A percentile compares a stretch with the other conserved stretches of the same genome.
phyloP scores from a whole-genome alignment of 2,888 invertebrate species.

The Leucoma salicis region DNA sequence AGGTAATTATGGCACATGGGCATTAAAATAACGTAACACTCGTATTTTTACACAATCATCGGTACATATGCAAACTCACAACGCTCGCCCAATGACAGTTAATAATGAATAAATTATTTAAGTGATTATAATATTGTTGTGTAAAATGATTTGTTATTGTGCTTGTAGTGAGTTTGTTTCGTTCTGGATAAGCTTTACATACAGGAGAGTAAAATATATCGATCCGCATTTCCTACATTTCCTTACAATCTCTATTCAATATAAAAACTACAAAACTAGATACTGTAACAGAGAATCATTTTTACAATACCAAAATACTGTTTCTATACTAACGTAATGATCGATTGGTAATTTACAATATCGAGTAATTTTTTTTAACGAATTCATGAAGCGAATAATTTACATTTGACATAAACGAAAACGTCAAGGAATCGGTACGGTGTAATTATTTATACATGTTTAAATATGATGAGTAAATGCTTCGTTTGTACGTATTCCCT shows the following conservation, averaged over 20 bases:
- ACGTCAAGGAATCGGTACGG: constrained; percentile 53
- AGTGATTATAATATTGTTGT: constrained; percentile 6
- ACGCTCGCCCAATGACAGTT: constrained; percentile 17
- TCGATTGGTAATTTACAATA: constrained; percentile 64
- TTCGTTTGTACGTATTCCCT: constrained; percentile 46
- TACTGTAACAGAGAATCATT: constrained; percentile 63
- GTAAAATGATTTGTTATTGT: constrained; percentile 2
- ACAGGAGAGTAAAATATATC: constrained; percentile 29
- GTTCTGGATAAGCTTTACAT: constrained; percentile 24
- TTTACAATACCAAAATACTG: constrained; percentile 74
- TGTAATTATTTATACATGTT: constrained; percentile 38
- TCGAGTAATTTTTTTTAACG: constrained; percentile 53
- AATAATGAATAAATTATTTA: constrained; percentile 13
- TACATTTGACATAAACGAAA: constrained; percentile 53
- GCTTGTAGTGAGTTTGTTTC: constrained; percentile 8
- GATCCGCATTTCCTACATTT: constrained; percentile 32
- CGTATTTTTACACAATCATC: constrained; percentile 56
- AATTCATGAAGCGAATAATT: constrained; percentile 56
- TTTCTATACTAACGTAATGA: constrained; percentile 64
- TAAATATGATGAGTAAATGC: constrained; percentile 56
- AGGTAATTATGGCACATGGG: constrained; percentile 72
- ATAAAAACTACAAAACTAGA: constrained; percentile 70
- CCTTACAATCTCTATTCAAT: constrained; percentile 63
- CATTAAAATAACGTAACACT: constrained; percentile 58
- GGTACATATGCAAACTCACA: constrained; percentile 42